Base-by-base conservation (phyloP, 2,888 invertebrate species). In the Bellardia bayeri region DNA sequence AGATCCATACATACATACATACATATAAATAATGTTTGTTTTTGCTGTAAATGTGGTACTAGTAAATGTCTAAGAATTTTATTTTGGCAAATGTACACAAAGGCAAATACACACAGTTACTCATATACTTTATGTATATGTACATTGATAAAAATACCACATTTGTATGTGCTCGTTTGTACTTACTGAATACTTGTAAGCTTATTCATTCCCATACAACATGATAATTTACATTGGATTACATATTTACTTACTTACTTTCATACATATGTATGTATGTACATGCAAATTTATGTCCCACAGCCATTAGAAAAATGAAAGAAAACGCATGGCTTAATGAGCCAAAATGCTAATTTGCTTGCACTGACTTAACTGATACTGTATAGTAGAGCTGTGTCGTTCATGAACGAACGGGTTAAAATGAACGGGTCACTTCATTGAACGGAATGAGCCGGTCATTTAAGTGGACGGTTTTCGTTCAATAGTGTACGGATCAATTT, bases 41-140 rank as follows among this genome's bases (percentile, higher is more conserved):
- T 75, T 30, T 45, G 61, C 14, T 75, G 68, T 45, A 68, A 82
- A 68, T 45, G 37, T 75, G 63, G 13, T 86, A 49, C 51, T 61
- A 30, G 76, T 69, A 76, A 58, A 71, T 40, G 66, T 63, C 45
- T 76, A 76, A 56, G 58, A 72, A 72, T 68, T 72, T 63, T 30
- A 37, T 75, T 85, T 76, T 82, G 71, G 58, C 71, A 81, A 79
- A 79, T 42, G 71, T 40, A 54, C 37, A 49, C 23, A 61, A 51
- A 63, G 16, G 14, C n/a, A 74, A 8, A 45, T 30, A 42, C n/a
- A 61, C 37, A 66, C 40, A 66, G 8, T 8, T 80, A 49, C 13
- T 23, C 11, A 40, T 69, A n/a, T n/a, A n/a, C n/a, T n/a, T n/a
- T n/a, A n/a, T n/a, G n/a, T n/a, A n/a, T n/a, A 49, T 49, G 7